These are phyloP conservation scores for Masnerella sp. DNA, from an alignment of 2,888 invertebrate species.

Conservation along the genomic window DNA sequence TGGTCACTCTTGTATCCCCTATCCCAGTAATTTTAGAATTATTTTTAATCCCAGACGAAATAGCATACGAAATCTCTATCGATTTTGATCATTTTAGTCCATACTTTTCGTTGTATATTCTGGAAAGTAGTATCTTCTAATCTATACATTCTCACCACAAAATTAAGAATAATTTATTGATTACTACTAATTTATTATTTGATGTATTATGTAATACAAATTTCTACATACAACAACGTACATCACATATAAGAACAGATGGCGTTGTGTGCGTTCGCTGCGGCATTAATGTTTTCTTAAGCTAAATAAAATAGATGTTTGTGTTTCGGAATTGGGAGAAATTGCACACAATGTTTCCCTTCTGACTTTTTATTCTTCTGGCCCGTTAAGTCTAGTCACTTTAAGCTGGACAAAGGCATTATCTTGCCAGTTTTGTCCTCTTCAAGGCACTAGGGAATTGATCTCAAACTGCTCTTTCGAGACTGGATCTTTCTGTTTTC, in stretches of 20 bases:
- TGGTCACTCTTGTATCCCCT: constrained; percentile 37
- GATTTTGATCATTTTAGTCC: too few species aligned
- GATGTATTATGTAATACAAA: too few species aligned
- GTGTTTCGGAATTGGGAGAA: constrained; percentile 74
- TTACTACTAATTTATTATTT: too few species aligned
- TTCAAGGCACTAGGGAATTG: constrained; percentile 57
- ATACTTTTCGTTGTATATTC: too few species aligned
- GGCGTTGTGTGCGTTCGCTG: constrained; percentile 6
- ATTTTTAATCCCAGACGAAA: constrained; percentile 9
- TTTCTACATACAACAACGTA: constrained; percentile 56
- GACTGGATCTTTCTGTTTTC: constrained; percentile 61
- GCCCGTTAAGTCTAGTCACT: constrained; percentile 51
- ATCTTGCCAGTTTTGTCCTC: constrained; percentile 56
- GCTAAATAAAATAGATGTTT: constrained; percentile 77
- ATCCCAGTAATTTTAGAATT: constrained; percentile 45
- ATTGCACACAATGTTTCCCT: constrained; percentile 69
- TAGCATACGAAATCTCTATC: constrained; percentile 15
- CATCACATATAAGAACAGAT: constrained; percentile 21
- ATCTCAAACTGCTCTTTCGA: constrained; percentile 62
- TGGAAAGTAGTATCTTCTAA: too few species aligned
- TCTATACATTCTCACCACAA: too few species aligned
- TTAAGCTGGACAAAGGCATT: constrained; percentile 61
- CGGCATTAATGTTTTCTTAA: constrained; percentile 69
- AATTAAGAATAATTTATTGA: too few species aligned
- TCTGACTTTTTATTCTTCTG: constrained; percentile 41